Percentiles rank a stretch among this genome's conserved stretches.
Evolutionary conservation across 2,797 vertebrate genomes (phyloP).

Genomic region (Microhierax caerulescens): DNA sequence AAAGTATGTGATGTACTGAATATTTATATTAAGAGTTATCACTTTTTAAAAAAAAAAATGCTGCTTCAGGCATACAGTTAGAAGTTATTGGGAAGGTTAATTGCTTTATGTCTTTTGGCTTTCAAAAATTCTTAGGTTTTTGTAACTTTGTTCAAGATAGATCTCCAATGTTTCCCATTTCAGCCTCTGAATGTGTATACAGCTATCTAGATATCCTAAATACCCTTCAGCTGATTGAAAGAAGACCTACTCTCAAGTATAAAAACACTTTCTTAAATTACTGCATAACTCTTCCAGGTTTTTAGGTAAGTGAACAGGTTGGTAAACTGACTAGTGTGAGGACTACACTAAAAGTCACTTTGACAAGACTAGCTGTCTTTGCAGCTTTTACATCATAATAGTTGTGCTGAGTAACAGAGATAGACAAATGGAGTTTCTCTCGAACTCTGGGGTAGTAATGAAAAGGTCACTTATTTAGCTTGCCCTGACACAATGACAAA

Average conservation of each 20-base stretch:
- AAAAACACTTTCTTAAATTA: neutral
- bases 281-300: rapidly evolving
- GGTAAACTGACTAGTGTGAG: neutral
- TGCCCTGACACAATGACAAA: neutral
- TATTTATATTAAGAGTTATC: neutral
- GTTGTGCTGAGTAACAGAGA: neutral
- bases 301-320: neutral
- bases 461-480: neutral
- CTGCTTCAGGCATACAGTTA: neutral
- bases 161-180: neutral
- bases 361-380: neutral
- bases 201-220: neutral
- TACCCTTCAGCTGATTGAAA: neutral
- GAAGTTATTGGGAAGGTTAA: neutral
- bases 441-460: neutral
- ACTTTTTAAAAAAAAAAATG: neutral
- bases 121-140: neutral
- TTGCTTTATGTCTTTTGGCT: neutral
- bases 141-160: neutral
- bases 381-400: neutral
- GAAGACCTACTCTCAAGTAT: neutral
- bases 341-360: neutral
- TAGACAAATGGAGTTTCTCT: neutral
- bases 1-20: neutral
- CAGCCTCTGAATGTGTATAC: neutral